Evolutionary conservation across 1,140 invertebrate genomes (phyloP).

Genomic region (Drosophila parabipectinata): DNA sequence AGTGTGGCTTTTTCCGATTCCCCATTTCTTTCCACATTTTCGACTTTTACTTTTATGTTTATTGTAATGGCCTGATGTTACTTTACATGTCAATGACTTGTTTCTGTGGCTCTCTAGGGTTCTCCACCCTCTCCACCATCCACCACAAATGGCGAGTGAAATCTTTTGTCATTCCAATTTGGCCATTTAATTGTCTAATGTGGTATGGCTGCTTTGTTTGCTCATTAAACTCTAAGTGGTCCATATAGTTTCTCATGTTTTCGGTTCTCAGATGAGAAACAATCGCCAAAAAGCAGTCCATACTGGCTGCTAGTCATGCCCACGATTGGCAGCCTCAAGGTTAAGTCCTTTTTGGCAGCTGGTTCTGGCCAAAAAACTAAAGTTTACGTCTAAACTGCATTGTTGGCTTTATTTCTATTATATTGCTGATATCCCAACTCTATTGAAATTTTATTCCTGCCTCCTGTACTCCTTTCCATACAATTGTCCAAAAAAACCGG

Average conservation of each 20-base stretch:
- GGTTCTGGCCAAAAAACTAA: conserved; percentile 16
- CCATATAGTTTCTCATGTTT: conserved; percentile 54
- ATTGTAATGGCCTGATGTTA: conserved; percentile 32
- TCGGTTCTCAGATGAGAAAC: conserved; percentile 20
- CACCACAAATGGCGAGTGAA: conserved; percentile 43
- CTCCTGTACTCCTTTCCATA: background rate
- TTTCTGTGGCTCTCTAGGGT: conserved; percentile 36
- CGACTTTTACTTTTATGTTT: conserved; percentile 44
- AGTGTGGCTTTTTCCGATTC: conserved; percentile 4
- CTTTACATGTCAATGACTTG: conserved; percentile 79
- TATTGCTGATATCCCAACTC: background rate
- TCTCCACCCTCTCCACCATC: conserved; percentile 11
- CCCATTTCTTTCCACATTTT: conserved; percentile 21
- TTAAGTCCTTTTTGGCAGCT: conserved; percentile 40
- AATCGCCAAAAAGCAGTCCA: conserved; percentile 5
- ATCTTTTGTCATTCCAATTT: conserved; percentile 74
- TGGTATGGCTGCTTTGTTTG: conserved; percentile 58
- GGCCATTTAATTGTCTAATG: conserved; percentile 67
- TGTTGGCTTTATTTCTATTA: background rate
- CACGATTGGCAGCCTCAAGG: conserved; percentile 36
- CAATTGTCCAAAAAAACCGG: conserved; percentile 17
- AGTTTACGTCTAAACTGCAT: conserved; percentile 10
- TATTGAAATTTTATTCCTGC: background rate
- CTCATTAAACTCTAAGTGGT: conserved; percentile 73
- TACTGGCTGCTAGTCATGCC: conserved; percentile 14